Conservation (phyloP, 2,797 vertebrate species). For the Rhincodon typus region DNA sequence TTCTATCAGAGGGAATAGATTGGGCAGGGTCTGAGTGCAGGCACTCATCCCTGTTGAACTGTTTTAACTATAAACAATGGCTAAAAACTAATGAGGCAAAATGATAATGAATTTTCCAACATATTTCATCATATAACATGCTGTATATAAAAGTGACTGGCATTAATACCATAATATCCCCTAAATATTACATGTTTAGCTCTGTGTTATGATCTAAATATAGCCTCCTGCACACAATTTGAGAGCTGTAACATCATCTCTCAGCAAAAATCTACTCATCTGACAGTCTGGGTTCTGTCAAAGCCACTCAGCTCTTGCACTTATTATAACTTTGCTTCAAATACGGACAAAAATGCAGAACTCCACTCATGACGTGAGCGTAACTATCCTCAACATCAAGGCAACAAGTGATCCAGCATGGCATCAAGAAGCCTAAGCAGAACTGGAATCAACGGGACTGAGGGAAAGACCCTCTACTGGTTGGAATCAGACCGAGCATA, state of each 20-base stretch:
- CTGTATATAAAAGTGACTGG: not conserved
- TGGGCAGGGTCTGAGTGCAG: not conserved
- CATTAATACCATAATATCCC: not conserved
- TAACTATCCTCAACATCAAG: no score
- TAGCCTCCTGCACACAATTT: not conserved
- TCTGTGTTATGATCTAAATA: not conserved
- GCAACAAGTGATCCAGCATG: no score
- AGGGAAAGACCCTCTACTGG: no score
- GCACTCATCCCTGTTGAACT: not conserved
- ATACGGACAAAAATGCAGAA: no score
- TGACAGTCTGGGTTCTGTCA: no score
- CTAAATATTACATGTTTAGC: not conserved
- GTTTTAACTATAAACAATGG: not conserved
- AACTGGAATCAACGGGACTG: no score
- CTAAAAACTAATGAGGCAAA: not conserved
- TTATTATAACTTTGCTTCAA: no score
- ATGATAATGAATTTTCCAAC: not conserved
- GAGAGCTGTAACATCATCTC: not conserved
- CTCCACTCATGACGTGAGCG: no score
- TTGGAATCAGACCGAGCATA: no score
- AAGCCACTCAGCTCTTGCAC: no score
- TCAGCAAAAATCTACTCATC: no score
- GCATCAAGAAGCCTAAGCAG: no score
- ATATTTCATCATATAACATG: not conserved
- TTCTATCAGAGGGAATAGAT: not conserved